These are phyloP conservation scores for Epizoanthus illoricatus DNA, from an alignment of 92 coral and sea anemone species.

Conservation along the genomic window DNA sequence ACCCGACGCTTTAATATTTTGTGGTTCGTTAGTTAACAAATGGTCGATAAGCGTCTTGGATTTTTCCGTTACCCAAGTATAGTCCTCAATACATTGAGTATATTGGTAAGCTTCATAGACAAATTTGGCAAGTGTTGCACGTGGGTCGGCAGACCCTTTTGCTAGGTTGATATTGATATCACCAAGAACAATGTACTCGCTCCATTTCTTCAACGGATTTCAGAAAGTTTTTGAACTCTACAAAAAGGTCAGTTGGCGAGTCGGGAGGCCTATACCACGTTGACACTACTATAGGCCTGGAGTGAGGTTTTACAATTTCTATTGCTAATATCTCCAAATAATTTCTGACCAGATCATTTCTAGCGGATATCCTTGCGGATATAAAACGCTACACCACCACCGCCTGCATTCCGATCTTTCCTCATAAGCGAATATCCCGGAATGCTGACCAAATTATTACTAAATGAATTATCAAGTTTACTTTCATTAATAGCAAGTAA, in stretches of 20 bases:
- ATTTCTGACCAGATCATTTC: constrained; percentile 30
- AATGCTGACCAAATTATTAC: constrained; percentile 28
- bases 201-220: constrained; percentile 37
- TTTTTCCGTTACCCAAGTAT: constrained; percentile 35
- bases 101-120: constrained; percentile 27
- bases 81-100: constrained; percentile 15
- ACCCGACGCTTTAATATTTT: constrained; percentile 41
- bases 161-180: constrained; percentile 42
- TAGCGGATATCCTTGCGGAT: constrained; percentile 10
- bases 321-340: constrained; percentile 18
- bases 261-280: constrained; percentile 29
- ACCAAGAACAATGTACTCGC: constrained; percentile 28
- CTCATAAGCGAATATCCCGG: constrained; percentile 36
- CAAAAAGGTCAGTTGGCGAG: constrained; percentile 34
- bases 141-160: constrained; percentile 8
- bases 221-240: constrained; percentile 27
- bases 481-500: constrained; percentile 44
- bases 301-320: constrained; percentile 40
- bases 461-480: constrained; percentile 29
- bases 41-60: constrained; percentile 43
- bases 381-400: constrained; percentile 40
- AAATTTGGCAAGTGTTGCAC: constrained; percentile 14
- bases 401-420: constrained; percentile 32
- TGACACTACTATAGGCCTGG: constrained; percentile 23
- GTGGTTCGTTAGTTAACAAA: constrained; percentile 28